Evolutionary conservation across 2,888 invertebrate genomes (phyloP), one percentile per base, ranked within the genome.

Genomic region (Euphydryas editha): DNA sequence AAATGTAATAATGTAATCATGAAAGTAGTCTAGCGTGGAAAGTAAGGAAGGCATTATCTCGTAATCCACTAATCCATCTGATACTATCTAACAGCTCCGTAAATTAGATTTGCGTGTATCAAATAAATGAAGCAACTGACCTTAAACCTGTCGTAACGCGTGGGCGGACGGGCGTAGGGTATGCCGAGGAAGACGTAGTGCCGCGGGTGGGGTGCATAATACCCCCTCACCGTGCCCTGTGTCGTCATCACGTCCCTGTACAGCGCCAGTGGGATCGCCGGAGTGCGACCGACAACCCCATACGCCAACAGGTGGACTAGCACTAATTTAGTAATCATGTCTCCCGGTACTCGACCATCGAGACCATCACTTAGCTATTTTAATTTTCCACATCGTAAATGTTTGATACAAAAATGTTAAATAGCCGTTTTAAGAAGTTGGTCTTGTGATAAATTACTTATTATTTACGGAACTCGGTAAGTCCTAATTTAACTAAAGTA

Each of bases 101-200:
- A 76, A 78, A 82, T 82, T 75, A 73, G 73, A 78, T 78, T 74
- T 69, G 70, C 72, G 74, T 74, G 73, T 76, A 78, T 80, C 76
- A 79, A n/a, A 76, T 77, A 79, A 81, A 81, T 77, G 70, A 73
- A 78, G 71, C 71, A 71, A 75, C 82, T 83, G 79, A 90, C 92
- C 90, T 90, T 86, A 77, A 86, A 90, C 77, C 88, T 81, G 81
- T 81, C 71, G 69, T 58, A 63, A 10, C 69, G 77, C 3, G 81
- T 80, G 74, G 84, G 85, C 46, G 85, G 77, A 70, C 79, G 82
- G 60, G 87, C 91, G 83, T 92, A 92, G 55, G 90, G 90, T 54
- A 92, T 72, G 55, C 92, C 92, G 75, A 88, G 85, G 84, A 79
- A 92, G 62, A 83, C 83, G 78, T 81, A 89, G 81, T 90, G 85